Conservation (phyloP, 2,113 vertebrate species). For the Tyto alba region DNA sequence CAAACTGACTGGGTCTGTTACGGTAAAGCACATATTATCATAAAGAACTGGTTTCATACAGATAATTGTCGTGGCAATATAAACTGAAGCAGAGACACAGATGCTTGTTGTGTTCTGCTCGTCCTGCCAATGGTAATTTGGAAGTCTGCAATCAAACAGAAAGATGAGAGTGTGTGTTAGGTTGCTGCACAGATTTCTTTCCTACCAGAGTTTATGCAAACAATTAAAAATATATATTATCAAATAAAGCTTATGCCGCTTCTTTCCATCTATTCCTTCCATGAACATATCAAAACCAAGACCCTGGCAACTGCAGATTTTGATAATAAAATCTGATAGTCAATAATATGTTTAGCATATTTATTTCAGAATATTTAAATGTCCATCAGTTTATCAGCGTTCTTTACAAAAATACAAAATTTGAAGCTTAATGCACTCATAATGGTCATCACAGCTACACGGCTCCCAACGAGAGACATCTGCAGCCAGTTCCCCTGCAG, state of each 20-base stretch:
- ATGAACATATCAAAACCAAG: not conserved
- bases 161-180: not conserved
- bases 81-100: not conserved
- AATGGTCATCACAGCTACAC: not conserved
- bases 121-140: not conserved
- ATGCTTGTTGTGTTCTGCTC: not conserved
- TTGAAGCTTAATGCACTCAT: not conserved
- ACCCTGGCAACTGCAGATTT: not conserved
- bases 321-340: not conserved
- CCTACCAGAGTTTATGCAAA: constrained; percentile 8
- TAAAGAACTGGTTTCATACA: not conserved
- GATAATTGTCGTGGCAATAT: not conserved
- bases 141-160: constrained; percentile 3
- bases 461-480: not conserved
- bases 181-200: not conserved
- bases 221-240: not conserved
- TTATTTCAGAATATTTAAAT: not conserved
- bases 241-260: not conserved
- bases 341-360: not conserved
- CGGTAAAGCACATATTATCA: not conserved
- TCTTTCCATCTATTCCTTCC: not conserved
- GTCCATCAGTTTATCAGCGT: not conserved
- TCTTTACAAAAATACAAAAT: not conserved
- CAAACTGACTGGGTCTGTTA: constrained; percentile 3
- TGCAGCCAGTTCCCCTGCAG: not conserved